Base-by-base conservation (phyloP, 2,888 invertebrate genomes). In the Blera fallax region DNA sequence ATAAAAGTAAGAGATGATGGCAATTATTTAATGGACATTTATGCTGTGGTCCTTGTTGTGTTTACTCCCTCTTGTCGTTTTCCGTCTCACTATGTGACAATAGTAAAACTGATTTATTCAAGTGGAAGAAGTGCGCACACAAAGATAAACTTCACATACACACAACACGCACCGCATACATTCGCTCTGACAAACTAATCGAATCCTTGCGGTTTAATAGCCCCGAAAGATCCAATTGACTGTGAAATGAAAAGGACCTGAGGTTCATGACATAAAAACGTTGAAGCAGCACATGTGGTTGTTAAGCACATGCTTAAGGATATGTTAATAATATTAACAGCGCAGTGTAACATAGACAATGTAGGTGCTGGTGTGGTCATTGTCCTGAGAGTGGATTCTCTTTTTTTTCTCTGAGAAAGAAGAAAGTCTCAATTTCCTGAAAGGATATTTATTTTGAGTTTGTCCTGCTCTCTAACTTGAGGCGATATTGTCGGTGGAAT, bases 11-110 rank as follows among this genome's bases (percentile, higher is more conserved):
- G 65, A 65, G 78, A 72, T 67, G 64, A 78, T 77, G 72, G 78
- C 82, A 83, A 78, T 83, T 77, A 83, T 83, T 78, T 83, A 78
- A 78, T 78, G 72, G 65, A 10, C 60, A 70, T 65, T 52, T 70
- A 32, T 81, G 32, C 56, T 52, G 64, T 6, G 48, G 37, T 48
- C 24, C 14, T 70, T 24, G 27, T 45, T 65, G 21, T 72, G 29
- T 27, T 11, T 21, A 50, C n/a, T 43, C 3, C 16, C 3, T 10
- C 1, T 24, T 4, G 10, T 14, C 27, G 32, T 6, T 29, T 32
- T 8, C 32, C 10, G 16, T n/a, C 60, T 10, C 14, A n/a, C 40
- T 29, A 5, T 79, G 70, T 60, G 48, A 58, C n/a, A 65, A 56
- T 37, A 34, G n/a, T 32, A 43, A 60, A 80, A 67, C 45, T 54